A percentile compares a stretch with the other conserved stretches of the same genome.
Evolutionary conservation across 2,113 vertebrate genomes (phyloP).

Genomic region (Chaetops frenatus): DNA sequence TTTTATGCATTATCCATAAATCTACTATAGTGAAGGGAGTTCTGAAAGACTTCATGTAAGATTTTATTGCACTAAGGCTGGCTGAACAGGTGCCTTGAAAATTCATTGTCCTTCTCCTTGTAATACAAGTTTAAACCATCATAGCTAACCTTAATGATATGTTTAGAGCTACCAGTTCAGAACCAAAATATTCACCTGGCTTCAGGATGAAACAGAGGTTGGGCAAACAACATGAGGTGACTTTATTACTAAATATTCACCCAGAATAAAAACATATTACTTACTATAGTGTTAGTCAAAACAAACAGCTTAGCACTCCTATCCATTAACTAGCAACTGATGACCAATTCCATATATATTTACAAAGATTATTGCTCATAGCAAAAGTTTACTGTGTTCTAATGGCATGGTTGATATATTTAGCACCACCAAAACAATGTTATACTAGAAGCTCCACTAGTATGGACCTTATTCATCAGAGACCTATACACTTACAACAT

Average conservation of each 20-base stretch:
- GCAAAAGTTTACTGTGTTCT: neutral
- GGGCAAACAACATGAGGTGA: neutral
- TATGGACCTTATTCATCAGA: neutral
- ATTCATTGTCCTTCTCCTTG: neutral
- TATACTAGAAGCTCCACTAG: neutral
- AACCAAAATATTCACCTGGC: neutral
- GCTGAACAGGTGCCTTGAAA: neutral
- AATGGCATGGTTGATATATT: neutral
- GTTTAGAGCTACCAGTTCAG: neutral
- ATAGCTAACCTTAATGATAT: neutral
- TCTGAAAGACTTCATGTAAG: neutral
- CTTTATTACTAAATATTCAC: neutral
- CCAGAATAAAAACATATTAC: neutral
- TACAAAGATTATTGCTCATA: neutral
- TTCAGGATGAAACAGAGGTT: neutral
- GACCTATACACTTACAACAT: neutral
- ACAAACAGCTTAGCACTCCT: neutral
- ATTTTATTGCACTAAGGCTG: neutral
- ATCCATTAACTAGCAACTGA: neutral
- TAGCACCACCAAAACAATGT: neutral
- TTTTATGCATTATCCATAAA: neutral
- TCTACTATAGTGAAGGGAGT: neutral
- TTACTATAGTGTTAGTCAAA: neutral
- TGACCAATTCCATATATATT: neutral
- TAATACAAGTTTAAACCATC: neutral